These are phyloP conservation scores for Podarcis lilfordi DNA, from an alignment of 2,797 vertebrate genomes.

Conservation along the genomic window DNA sequence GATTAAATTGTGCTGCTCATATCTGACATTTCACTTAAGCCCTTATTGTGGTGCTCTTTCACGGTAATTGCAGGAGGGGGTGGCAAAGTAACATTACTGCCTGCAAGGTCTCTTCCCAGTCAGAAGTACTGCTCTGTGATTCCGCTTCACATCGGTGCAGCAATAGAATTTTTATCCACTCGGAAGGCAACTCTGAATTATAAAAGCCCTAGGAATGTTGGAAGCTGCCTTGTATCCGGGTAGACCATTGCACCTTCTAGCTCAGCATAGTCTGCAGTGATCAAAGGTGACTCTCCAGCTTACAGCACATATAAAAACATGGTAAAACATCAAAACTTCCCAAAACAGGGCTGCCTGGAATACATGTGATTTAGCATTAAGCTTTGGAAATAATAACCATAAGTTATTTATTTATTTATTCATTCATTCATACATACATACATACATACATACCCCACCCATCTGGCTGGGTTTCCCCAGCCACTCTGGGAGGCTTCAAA, in stretches of 20 bases:
- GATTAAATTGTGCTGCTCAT: constrained; percentile 38
- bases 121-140: background rate
- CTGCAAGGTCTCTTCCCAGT: constrained; percentile 18
- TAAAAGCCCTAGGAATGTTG: background rate
- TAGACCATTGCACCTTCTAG: background rate
- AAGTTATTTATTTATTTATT: too few species aligned
- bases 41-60: constrained; percentile 17
- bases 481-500: too few species aligned
- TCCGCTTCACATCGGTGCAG: constrained; percentile 24
- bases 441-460: too few species aligned
- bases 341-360: too few species aligned
- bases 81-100: constrained; percentile 18
- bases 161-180: background rate
- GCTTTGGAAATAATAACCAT: too few species aligned
- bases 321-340: too few species aligned
- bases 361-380: too few species aligned
- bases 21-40: constrained; percentile 39
- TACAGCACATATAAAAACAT: too few species aligned
- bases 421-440: too few species aligned
- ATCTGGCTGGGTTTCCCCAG: too few species aligned
- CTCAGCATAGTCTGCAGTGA: background rate
- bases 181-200: background rate
- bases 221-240: background rate
- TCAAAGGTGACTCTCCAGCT: too few species aligned
- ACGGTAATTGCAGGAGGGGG: constrained; percentile 28